Percentiles rank a stretch among this genome's conserved stretches.
phyloP scores from a whole-genome alignment of 2,113 vertebrate genomes.

The Triplophysa rosa region DNA sequence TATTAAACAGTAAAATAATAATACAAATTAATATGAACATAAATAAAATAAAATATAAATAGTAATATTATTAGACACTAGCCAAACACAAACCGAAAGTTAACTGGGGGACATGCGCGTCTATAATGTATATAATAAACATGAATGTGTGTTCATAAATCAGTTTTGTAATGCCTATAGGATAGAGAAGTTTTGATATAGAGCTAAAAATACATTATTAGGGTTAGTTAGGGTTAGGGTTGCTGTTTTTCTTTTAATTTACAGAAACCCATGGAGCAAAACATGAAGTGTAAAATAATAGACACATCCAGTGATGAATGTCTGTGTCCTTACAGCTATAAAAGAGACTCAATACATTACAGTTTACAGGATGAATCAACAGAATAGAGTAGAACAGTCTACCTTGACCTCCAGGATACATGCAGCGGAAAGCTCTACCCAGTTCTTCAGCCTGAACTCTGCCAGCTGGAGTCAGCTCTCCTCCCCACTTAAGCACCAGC shows the following conservation, averaged over 20 bases:
- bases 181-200: no score
- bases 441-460: conserved; percentile 95
- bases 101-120: no score
- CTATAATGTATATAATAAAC: no score
- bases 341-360: neutral
- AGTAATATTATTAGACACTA: no score
- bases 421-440: conserved; percentile 94
- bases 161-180: no score
- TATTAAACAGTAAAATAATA: no score
- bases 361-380: neutral
- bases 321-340: neutral
- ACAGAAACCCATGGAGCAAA: neutral
- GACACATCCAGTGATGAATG: neutral
- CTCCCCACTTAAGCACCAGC: conserved; percentile 96
- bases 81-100: no score
- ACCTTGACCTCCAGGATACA: conserved; percentile 99
- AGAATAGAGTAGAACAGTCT: neutral
- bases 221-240: no score
- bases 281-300: neutral
- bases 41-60: no score
- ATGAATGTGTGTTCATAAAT: no score
- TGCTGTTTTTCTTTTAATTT: neutral
- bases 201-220: no score
- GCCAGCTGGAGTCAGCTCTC: conserved; percentile 92
- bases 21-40: no score